These are phyloP conservation scores for Megamerina dolium DNA, from an alignment of 2,888 invertebrate genomes.

Conservation along the genomic window DNA sequence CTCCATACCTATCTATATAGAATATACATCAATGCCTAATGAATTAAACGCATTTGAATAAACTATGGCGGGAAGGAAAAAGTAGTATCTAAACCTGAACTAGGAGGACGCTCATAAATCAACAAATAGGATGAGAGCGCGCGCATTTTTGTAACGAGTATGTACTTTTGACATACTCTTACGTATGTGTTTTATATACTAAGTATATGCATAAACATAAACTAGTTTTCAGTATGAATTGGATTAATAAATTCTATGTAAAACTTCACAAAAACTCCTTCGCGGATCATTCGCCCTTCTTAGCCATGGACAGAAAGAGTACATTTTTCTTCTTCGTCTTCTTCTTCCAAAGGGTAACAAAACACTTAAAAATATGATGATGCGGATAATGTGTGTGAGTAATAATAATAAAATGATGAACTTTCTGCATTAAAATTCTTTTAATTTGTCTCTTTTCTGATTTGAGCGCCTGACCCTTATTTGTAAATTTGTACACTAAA, in stretches of 20 bases:
- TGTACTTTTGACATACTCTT: too few species aligned
- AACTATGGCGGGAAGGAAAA: neutral
- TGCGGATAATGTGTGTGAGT: neutral
- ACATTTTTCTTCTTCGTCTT: neutral
- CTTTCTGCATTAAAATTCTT: conserved; percentile 16
- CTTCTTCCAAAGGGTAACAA: neutral
- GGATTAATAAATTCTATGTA: neutral
- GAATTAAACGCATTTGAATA: conserved; percentile 4
- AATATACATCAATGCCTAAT: conserved; percentile 2
- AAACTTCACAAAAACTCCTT: neutral
- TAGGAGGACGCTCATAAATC: conserved; percentile 15
- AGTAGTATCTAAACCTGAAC: too few species aligned
- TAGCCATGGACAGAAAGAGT: neutral
- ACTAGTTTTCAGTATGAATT: too few species aligned
- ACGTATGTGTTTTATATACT: too few species aligned
- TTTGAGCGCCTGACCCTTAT: neutral
- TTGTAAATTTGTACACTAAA: conserved; percentile 10
- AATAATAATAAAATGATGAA: conserved; percentile 11
- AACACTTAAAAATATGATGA: neutral
- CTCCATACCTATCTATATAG: too few species aligned
- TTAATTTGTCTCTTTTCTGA: conserved; percentile 3
- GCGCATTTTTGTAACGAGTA: conserved; percentile 11
- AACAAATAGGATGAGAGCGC: conserved; percentile 10
- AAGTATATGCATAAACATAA: too few species aligned
- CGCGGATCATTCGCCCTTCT: neutral